Percentiles rank a stretch among this genome's conserved stretches.
These are phyloP conservation scores for Eupeodes corollae DNA, from an alignment of 1,140 invertebrate genomes.

Conservation along the genomic window DNA sequence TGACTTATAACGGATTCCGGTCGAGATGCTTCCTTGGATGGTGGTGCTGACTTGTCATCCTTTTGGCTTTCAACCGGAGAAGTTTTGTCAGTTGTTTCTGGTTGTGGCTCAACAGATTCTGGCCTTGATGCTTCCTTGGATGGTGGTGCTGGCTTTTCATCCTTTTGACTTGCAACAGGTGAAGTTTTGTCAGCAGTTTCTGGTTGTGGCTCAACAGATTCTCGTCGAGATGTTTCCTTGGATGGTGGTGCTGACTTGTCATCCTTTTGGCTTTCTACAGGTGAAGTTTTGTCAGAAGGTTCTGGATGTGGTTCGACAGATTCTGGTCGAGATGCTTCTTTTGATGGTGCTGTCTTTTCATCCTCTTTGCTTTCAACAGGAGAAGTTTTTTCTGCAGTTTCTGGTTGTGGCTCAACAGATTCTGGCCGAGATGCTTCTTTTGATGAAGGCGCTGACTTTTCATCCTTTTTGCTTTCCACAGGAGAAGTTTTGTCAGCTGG, in stretches of 20 bases:
- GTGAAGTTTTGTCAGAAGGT: too few relatives aligned
- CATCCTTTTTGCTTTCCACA: conserved; percentile 3
- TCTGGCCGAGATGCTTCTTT: background rate
- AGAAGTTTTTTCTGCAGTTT: background rate
- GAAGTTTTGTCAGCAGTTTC: background rate
- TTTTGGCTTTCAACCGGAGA: background rate
- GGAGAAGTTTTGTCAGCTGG: conserved; percentile 2
- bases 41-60: background rate
- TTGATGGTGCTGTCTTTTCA: conserved; percentile 4
- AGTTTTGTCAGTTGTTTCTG: too few relatives aligned
- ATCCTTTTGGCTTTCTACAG: too few relatives aligned
- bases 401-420: background rate
- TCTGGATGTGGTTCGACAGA: background rate
- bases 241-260: background rate
- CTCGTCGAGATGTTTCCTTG: background rate
- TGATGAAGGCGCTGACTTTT: background rate
- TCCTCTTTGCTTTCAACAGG: too few relatives aligned
- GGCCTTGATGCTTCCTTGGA: background rate
- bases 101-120: too few relatives aligned
- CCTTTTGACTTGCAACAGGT: background rate
- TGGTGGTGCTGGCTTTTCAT: background rate
- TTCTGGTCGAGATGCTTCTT: conserved; percentile 6
- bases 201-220: conserved; percentile 1
- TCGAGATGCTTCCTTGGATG: background rate
- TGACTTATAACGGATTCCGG: background rate